Conservation (phyloP, 2,797 vertebrate species). For the Gastrophryne carolinensis region DNA sequence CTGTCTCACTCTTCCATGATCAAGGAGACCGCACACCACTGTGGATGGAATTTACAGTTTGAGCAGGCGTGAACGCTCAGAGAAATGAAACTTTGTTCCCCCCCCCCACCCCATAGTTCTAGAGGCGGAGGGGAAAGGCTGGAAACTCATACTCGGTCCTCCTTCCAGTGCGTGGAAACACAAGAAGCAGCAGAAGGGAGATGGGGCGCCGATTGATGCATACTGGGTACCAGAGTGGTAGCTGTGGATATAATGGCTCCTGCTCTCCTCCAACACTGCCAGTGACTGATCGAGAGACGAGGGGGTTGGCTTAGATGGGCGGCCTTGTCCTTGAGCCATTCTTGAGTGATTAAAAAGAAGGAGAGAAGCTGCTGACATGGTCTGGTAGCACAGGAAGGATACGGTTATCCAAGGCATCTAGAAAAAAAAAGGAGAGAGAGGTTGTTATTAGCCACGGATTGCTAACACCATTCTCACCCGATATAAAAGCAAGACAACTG, state of each 20-base stretch:
- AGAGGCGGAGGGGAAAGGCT: background rate
- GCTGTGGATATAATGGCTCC: background rate
- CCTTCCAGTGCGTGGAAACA: slow-evolving; percentile 33
- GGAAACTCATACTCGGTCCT: slow-evolving; percentile 15
- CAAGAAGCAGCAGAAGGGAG: slow-evolving; percentile 26
- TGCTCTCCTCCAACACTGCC: background rate
- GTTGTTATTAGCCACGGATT: too few relatives aligned
- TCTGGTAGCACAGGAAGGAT: slow-evolving; percentile 69
- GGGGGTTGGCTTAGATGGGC: slow-evolving; percentile 10
- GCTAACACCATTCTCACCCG: too few relatives aligned
- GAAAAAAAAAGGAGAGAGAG: slow-evolving; percentile 7
- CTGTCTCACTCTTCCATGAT: background rate
- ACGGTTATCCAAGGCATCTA: slow-evolving; percentile 68
- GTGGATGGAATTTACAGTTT: background rate
- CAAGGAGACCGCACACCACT: background rate
- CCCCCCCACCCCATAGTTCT: background rate
- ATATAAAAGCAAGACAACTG: too few relatives aligned
- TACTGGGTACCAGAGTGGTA: background rate
- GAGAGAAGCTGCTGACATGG: slow-evolving; percentile 63
- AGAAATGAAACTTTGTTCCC: background rate
- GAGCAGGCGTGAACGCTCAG: background rate
- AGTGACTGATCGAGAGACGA: slow-evolving; percentile 7
- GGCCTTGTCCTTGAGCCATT: slow-evolving; percentile 55
- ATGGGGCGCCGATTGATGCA: background rate
- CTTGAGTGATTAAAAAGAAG: slow-evolving; percentile 53